phyloP scores from a whole-genome alignment of 2,797 vertebrate species.

The Lycodopsis pacificus region DNA sequence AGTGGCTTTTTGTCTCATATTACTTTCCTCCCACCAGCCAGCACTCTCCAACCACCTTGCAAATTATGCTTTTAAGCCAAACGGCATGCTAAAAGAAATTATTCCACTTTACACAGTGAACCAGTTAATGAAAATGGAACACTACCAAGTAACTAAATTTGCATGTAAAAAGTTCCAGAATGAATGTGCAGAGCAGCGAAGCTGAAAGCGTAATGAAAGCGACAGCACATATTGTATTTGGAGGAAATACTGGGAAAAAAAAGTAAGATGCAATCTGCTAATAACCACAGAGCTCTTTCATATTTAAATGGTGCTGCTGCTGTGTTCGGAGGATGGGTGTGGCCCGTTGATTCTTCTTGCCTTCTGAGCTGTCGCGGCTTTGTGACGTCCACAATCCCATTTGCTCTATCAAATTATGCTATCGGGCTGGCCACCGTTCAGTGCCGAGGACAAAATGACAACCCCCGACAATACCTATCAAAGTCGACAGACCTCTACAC shows the following conservation, averaged over 20 bases:
- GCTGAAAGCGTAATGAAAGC: conserved; percentile 56
- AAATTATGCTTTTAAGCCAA: conserved; percentile 76
- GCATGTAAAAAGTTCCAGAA: conserved; percentile 62
- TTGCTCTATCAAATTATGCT: conserved; percentile 66
- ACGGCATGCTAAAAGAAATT: conserved; percentile 63
- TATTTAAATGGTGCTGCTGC: conserved; percentile 75
- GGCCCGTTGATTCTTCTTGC: conserved; percentile 72
- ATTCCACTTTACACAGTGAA: conserved; percentile 67
- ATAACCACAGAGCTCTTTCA: conserved; percentile 76
- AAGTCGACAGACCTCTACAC: conserved; percentile 40
- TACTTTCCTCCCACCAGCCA: conserved; percentile 73
- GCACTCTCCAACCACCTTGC: conserved; percentile 71
- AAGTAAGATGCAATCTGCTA: conserved; percentile 76
- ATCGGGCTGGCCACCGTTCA: conserved; percentile 54
- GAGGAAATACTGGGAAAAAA: conserved; percentile 34
- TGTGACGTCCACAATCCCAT: conserved; percentile 72
- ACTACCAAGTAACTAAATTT: conserved; percentile 58
- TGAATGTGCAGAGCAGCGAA: conserved; percentile 50
- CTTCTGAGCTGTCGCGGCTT: conserved; percentile 77
- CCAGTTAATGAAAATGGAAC: conserved; percentile 71
- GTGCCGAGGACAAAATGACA: conserved; percentile 55
- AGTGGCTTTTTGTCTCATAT: conserved; percentile 74
- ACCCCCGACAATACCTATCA: conserved; percentile 39
- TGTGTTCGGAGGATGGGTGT: conserved; percentile 76
- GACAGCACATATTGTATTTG: conserved; percentile 50